Conservation (phyloP, 1,140 invertebrate species). For the Nephila pilipes region DNA sequence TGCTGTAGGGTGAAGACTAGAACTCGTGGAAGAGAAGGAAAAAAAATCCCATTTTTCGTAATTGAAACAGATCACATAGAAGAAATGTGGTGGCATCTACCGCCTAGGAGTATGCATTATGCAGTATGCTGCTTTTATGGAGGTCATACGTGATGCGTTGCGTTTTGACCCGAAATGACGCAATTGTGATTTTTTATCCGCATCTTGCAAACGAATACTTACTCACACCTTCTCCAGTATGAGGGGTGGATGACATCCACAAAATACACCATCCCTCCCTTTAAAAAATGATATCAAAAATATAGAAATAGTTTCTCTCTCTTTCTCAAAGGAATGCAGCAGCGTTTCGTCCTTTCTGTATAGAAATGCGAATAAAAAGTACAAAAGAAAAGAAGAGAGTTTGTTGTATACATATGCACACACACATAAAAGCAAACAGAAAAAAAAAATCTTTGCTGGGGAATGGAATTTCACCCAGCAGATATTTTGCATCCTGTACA, state of each 20-base stretch:
- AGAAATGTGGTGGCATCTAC: constrained; percentile 9
- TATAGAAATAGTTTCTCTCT: constrained; percentile 41
- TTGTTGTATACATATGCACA: constrained; percentile 13
- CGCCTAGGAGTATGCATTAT: constrained; percentile 50
- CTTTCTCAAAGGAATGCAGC: constrained; percentile 44
- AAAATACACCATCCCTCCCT: background rate
- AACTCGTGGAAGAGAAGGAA: background rate
- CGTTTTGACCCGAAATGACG: constrained; percentile 53
- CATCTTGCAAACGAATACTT: constrained; percentile 3
- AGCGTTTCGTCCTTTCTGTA: background rate
- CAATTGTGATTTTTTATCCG: constrained; percentile 54
- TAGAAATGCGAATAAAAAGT: constrained; percentile 30
- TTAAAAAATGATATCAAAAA: constrained; percentile 35
- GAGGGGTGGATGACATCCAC: constrained; percentile 7
- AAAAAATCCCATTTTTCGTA: constrained; percentile 59
- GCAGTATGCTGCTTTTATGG: constrained; percentile 38
- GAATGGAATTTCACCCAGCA: constrained; percentile 22
- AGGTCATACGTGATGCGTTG: constrained; percentile 47
- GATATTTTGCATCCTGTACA: constrained; percentile 41
- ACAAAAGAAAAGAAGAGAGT: background rate
- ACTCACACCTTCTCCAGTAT: background rate
- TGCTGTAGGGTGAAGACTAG: constrained; percentile 27
- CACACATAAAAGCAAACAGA: background rate
- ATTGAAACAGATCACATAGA: constrained; percentile 48
- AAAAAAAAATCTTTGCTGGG: background rate